Evolutionary conservation across 2,113 vertebrate species (phyloP).

Genomic region (Etheostoma spectabile): DNA sequence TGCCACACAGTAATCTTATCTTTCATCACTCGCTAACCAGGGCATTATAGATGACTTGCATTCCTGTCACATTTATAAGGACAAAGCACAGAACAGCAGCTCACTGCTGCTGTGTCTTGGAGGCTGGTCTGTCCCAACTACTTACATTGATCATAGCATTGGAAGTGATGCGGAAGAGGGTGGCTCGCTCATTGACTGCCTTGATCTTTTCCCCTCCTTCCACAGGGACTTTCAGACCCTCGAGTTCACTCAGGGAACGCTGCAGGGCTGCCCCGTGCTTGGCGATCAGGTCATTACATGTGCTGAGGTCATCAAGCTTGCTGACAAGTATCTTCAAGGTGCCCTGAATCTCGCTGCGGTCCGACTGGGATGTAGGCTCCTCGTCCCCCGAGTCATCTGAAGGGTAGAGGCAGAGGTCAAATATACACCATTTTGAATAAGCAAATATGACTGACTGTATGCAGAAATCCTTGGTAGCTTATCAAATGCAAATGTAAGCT

Average conservation of each 20-base stretch:
- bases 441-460: not conserved
- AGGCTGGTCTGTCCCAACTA: conserved; percentile 14
- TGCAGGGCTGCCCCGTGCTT: conserved; percentile 97
- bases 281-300: conserved; percentile 95
- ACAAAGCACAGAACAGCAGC: not conserved
- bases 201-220: conserved; percentile 96
- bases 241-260: conserved; percentile 95
- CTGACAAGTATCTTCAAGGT: conserved; percentile 91
- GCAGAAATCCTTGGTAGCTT: not conserved
- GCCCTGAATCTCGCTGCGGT: conserved; percentile 91
- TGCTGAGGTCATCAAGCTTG: conserved; percentile 96
- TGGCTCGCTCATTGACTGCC: conserved; percentile 93
- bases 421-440: not conserved
- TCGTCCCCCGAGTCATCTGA: conserved; percentile 98
- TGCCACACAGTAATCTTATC: conserved; percentile 26
- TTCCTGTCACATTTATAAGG: conserved; percentile 35
- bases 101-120: not conserved
- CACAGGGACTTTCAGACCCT: conserved; percentile 88
- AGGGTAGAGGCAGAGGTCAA: conserved; percentile 44
- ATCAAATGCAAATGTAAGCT: conserved; percentile 26
- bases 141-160: conserved; percentile 98
- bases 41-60: conserved; percentile 6
- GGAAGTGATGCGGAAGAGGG: conserved; percentile 98
- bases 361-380: conserved; percentile 90
- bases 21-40: conserved; percentile 35